A percentile compares a stretch with the other conserved stretches of the same genome.
phyloP scores from a whole-genome alignment of 2,888 invertebrate genomes.

The Temnothorax unifasciatus region DNA sequence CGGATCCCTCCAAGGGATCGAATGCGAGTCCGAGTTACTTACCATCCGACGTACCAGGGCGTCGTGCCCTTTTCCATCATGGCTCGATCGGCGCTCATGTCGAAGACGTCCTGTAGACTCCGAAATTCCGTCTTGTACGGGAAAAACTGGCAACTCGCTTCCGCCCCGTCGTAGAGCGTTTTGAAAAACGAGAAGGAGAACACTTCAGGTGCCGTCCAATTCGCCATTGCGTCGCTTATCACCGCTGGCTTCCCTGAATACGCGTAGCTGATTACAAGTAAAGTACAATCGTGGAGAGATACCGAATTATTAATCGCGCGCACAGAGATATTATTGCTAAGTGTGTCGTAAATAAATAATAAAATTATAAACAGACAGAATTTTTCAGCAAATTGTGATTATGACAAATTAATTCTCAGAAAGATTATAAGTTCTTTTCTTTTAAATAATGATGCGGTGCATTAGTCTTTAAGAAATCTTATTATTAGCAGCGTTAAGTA shows the following conservation, averaged over 20 bases:
- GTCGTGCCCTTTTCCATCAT: slow-evolving; percentile 88
- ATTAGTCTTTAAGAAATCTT: background rate
- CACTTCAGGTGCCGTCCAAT: slow-evolving; percentile 93
- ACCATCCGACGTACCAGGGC: slow-evolving; percentile 93
- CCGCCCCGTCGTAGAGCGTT: slow-evolving; percentile 89
- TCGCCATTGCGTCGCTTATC: slow-evolving; percentile 92
- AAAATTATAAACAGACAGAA: background rate
- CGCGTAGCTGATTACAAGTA: slow-evolving; percentile 87
- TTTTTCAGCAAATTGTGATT: background rate
- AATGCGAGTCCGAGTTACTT: slow-evolving; percentile 79
- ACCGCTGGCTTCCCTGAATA: slow-evolving; percentile 94
- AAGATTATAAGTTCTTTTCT: background rate
- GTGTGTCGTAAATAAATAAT: background rate
- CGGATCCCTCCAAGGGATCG: background rate
- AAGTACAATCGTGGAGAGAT: background rate
- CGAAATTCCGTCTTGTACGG: slow-evolving; percentile 96
- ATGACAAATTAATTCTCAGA: background rate
- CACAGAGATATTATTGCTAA: background rate
- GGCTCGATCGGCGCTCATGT: slow-evolving; percentile 92
- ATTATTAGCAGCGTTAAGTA: background rate
- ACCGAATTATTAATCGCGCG: background rate
- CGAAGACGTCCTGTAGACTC: slow-evolving; percentile 93
- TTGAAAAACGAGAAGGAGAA: slow-evolving; percentile 95
- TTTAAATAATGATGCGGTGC: background rate
- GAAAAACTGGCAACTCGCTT: slow-evolving; percentile 95